Evolutionary conservation across 1,140 invertebrate species (phyloP).

Genomic region (Rhagoletis zephyria): DNA sequence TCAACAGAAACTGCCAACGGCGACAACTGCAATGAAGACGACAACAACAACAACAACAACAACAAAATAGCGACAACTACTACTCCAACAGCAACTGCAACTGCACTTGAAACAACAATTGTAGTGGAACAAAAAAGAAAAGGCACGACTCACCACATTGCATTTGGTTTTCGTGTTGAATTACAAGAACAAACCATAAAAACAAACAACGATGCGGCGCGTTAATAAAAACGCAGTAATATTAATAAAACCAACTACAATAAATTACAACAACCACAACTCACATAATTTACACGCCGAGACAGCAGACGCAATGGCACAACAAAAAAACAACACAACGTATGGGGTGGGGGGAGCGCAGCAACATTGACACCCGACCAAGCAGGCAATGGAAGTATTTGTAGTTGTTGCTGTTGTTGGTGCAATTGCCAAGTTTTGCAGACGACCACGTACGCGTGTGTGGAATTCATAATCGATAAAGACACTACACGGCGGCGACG

Average conservation of each 20-base stretch:
- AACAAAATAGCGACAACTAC: too few relatives aligned
- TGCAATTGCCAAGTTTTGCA: constrained; percentile 53
- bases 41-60: constrained; percentile 9
- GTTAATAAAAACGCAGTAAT: constrained; percentile 4
- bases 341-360: not conserved
- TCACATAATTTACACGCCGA: constrained; percentile 38
- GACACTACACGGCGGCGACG: not conserved
- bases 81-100: too few relatives aligned
- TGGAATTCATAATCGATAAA: constrained; percentile 58
- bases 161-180: not conserved
- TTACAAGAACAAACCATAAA: constrained; percentile 46
- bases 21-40: constrained; percentile 35
- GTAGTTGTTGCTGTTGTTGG: constrained; percentile 41
- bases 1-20: constrained; percentile 62
- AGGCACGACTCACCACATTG: not conserved
- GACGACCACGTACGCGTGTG: constrained; percentile 53
- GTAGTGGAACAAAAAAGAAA: not conserved
- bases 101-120: constrained; percentile 4
- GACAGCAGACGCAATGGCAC: not conserved
- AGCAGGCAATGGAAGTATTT: not conserved
- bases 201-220: constrained; percentile 55
- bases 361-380: constrained; percentile 19
- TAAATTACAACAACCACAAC: not conserved
- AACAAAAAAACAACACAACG: not conserved
- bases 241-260: constrained; percentile 35